These are phyloP conservation scores for Litoditis marina DNA, from an alignment of 2,888 invertebrate genomes.

Conservation along the genomic window DNA sequence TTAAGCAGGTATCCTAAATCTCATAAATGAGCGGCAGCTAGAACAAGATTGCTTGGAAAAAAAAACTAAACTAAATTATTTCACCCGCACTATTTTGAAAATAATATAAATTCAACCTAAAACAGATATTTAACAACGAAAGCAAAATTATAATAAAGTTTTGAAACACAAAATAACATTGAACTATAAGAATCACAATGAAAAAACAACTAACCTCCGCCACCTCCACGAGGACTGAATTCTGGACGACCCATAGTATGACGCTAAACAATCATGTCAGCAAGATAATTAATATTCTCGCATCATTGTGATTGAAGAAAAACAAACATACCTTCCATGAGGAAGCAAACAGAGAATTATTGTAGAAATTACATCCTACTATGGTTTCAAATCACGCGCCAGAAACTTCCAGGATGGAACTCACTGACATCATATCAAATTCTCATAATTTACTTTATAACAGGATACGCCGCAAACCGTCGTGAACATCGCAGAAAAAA, in stretches of 20 bases:
- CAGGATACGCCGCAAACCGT: background rate
- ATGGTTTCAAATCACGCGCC: slow-evolving; percentile 1
- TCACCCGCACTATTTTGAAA: too few relatives aligned
- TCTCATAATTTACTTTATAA: slow-evolving; percentile 1
- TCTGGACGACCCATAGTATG: slow-evolving; percentile 50
- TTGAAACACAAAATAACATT: background rate
- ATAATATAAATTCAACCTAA: too few relatives aligned
- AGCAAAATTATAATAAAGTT: background rate
- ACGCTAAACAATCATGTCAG: background rate
- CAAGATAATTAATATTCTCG: background rate
- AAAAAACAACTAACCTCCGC: slow-evolving; percentile 34
- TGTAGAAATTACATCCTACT: slow-evolving; percentile 1
- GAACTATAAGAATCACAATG: background rate
- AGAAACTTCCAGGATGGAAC: background rate
- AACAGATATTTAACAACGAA: too few relatives aligned
- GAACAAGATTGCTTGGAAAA: too few relatives aligned
- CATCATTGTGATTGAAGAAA: too few relatives aligned
- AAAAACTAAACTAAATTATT: too few relatives aligned
- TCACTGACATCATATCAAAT: background rate
- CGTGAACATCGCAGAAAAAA: background rate
- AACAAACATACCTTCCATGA: too few relatives aligned
- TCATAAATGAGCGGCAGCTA: too few relatives aligned
- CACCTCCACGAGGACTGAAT: slow-evolving; percentile 46
- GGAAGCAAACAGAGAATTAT: background rate
- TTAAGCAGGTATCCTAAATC: too few relatives aligned